A percentile compares a stretch with the other conserved stretches of the same genome.
These are phyloP conservation scores for Atta colombica DNA, from an alignment of 1,140 invertebrate species.

Conservation along the genomic window DNA sequence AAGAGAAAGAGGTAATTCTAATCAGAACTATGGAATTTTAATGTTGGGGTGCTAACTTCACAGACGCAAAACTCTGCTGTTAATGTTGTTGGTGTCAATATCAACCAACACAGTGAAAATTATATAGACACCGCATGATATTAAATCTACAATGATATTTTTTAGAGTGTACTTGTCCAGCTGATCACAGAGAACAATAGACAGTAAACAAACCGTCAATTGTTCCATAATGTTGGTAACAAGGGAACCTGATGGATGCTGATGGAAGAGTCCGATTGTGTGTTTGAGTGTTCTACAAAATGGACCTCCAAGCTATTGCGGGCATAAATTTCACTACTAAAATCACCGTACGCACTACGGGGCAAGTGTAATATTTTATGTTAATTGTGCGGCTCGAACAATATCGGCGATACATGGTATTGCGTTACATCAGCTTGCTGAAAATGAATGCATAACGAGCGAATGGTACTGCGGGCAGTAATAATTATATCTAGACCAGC, in stretches of 20 bases:
- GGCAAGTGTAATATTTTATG: conserved; percentile 73
- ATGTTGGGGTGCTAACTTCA: too few relatives aligned
- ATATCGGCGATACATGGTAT: conserved; percentile 71
- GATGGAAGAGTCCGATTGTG: background rate
- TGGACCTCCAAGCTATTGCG: conserved; percentile 26
- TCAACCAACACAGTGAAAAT: too few relatives aligned
- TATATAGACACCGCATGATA: too few relatives aligned
- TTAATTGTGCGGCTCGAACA: conserved; percentile 74
- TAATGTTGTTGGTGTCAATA: too few relatives aligned
- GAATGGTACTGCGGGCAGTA: conserved; percentile 67
- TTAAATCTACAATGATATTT: too few relatives aligned
- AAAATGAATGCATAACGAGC: conserved; percentile 76
- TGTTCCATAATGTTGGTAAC: background rate
- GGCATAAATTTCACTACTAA: conserved; percentile 61
- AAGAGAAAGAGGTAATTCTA: too few relatives aligned
- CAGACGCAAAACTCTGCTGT: too few relatives aligned
- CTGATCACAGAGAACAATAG: background rate
- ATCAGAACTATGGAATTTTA: too few relatives aligned
- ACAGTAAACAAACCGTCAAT: background rate
- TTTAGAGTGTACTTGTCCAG: background rate
- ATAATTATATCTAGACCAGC: conserved; percentile 73
- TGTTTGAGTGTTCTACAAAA: background rate
- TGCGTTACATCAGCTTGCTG: conserved; percentile 68
- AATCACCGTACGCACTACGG: conserved; percentile 55
- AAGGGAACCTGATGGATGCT: background rate